Base-by-base conservation (phyloP, 1,140 invertebrate genomes). In the Anastrepha obliqua region DNA sequence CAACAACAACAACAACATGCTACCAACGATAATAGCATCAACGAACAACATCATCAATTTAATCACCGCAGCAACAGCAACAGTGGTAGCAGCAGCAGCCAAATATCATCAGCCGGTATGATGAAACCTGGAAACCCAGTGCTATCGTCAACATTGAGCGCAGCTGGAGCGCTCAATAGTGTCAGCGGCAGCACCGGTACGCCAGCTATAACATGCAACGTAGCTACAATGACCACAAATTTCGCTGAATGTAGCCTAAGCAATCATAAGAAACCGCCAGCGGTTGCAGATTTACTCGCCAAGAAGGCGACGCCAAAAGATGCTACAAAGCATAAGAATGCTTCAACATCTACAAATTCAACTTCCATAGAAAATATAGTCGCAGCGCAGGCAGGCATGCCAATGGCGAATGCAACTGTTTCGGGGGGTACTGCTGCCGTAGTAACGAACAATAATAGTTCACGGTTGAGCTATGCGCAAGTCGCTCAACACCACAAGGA, bases 401-500 rank as follows among this genome's bases (percentile, higher is more conserved):
- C 39, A 42, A 65, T 65, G 17, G 47, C 51, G 39, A 42, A 55
- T 29, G 65, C 65, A 2, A 55, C 47, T 17, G 8, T 20, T 29
- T 42, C 78, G 15, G 20, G 64, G 44, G 81, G 51, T 9, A 62
- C 86, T 39, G 88, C 87, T 81, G 87, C 90, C n/a, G 90, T 89
- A 39, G 87, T n/a, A n/a, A 17, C 74, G 15, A 55, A 55, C 55
- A 81, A 55, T 55, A 91, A 95, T 89, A 94, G 94, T 89, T 95
- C 95, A 89, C 94, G 96, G 93, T 95, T 97, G 91, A 97, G 96
- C 93, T 97, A 97, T 94, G 97, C 97, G 90, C 96, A 97, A 95
- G 97, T 97, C 92, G 96, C 97, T 89, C 96, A 97, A 91, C 96
- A 81, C 20, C 74, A 95, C 92, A 95, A 95, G 89, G 95, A 96